Base-by-base conservation (phyloP, 2,888 invertebrate genomes). In the Xanthorhoe designata region DNA sequence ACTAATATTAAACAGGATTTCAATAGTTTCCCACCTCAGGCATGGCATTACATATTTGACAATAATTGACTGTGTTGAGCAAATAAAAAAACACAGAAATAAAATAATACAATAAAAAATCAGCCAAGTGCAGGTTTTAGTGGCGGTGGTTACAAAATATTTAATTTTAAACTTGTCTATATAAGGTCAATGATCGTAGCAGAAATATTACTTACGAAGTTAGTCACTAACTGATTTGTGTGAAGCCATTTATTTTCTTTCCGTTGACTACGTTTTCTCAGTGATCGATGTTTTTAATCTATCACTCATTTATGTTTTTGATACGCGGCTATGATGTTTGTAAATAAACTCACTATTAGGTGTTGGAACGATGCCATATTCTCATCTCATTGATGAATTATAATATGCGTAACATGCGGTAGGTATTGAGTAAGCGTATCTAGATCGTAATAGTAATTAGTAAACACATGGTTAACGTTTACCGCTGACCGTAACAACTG, bases 291-390 rank as follows among this genome's bases (percentile, higher is more conserved):
- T 69, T 65, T 73, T 66, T 18, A 59, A 62, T 67, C 56, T 61
- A 66, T 69, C 63, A 24, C 18, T 71, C 68, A 61, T 52, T 61
- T 29, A 35, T 72, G 66, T 75, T 67, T 64, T 77, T 74, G 64
- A 71, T 75, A 73, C 54, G 69, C 61, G 54, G 64, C 62, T 69
- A 61, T 64, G 77, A 59, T 88, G 79, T 86, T 87, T 81, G 78
- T 83, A 86, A 87, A 86, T 81, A 59, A 54, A 83, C 70, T 29
- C 61, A 54, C 60, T 61, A 66, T 72, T 52, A 58, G 57, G 61
- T 61, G 55, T 82, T 84, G 82, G 83, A 83, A 69, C 68, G 58
- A 66, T 81, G 84, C 80, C 81, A n/a, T n/a, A n/a, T n/a, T n/a
- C n/a, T n/a, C n/a, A 83, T 75, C 76, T 78, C 71, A 79, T 81